Evolutionary conservation across 1,140 invertebrate species (phyloP).

Genomic region (Pinna nobilis): DNA sequence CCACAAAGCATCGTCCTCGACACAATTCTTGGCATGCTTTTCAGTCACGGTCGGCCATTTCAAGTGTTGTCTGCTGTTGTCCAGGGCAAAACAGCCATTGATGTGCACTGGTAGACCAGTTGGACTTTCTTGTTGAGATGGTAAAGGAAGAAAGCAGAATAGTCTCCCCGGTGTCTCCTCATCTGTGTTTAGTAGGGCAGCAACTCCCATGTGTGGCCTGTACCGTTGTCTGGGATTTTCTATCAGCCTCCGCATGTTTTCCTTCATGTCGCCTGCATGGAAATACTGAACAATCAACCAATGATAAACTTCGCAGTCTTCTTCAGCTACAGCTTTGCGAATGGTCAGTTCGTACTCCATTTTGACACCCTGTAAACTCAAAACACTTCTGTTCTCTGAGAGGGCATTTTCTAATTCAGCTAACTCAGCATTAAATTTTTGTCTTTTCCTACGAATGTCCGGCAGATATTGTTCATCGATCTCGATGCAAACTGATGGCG

Average conservation of each 20-base stretch:
- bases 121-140: constrained; percentile 43
- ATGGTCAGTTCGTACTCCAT: background rate
- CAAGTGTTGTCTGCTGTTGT: constrained; percentile 53
- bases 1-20: constrained; percentile 37
- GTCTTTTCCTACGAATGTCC: background rate
- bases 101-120: constrained; percentile 65
- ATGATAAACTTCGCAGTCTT: background rate
- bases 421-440: background rate
- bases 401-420: background rate
- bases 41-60: constrained; percentile 53
- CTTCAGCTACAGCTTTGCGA: background rate
- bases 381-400: background rate
- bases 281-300: background rate
- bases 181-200: background rate
- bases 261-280: background rate
- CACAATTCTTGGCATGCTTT: background rate
- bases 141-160: constrained; percentile 68
- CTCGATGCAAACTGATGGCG: background rate
- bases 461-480: background rate
- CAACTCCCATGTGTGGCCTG: constrained; percentile 9
- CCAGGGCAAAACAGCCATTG: constrained; percentile 68
- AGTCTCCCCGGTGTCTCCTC: background rate
- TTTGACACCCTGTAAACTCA: background rate
- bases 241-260: background rate
- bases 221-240: background rate